Evolutionary conservation across 2,888 invertebrate genomes (phyloP), one percentile per base, ranked within the genome.

Genomic region (Tubiluchus corallicola): DNA sequence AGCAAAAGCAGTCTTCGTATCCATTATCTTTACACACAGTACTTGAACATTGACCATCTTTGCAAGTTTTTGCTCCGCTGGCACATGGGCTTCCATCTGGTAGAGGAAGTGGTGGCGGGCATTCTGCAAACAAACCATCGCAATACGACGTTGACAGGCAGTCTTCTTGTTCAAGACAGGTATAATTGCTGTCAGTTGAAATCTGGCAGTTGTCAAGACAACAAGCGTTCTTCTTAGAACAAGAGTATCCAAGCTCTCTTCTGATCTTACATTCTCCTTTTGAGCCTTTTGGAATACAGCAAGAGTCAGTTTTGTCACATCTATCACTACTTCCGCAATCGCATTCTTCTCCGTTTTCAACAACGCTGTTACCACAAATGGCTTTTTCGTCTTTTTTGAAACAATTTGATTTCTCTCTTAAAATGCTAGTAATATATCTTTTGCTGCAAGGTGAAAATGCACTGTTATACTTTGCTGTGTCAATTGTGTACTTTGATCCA

Each of bases 191-290:
- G 40, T 69, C 68, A 18, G 70, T 62, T 15, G 74, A 68, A 51
- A 82, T 77, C 53, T 72, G 70, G 62, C 90, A 92, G 21, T 74
- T 71, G 48, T 74, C 73, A 56, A 77, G 73, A 65, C 96, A 98
- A 68, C 98, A 98, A 18, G 92, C 29, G 29, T 29, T 9, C 9
- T n/a, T 9, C 9, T 29, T 9, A 9, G 29, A 29, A n/a, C 29
- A 29, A n/a, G 29, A 9, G 29, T 29, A 29, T 9, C 29, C 29
- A 56, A 85, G 85, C 87, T 88, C 41, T 48, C 60, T 92, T 45
- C 98, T 96, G 64, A 96, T 98, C 64, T 99, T 98, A 61, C 98
- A 99, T 66, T 96, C 85, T 63, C 99, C 98, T 1, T 88, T 88
- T 57, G 98, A 90, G 68, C 29, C 29, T 29, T 29, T 9, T n/a